phyloP scores from a whole-genome alignment of 2,113 vertebrate species.

The Nesoenas mayeri region DNA sequence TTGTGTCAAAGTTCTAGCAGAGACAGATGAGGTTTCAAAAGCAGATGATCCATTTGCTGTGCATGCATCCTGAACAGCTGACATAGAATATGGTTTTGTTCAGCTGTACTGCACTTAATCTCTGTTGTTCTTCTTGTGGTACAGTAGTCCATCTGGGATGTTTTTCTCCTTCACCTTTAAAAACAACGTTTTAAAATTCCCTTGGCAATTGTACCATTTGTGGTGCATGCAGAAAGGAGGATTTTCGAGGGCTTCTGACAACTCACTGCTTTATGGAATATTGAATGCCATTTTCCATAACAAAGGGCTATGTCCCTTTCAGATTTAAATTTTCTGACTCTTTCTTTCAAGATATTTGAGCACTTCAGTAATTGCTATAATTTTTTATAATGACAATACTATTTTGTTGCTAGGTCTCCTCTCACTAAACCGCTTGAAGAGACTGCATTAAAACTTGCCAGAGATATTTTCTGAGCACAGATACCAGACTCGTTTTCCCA shows the following conservation, averaged over 20 bases:
- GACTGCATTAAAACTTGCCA: not conserved
- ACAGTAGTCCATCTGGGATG: fast-evolving
- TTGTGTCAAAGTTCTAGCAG: not conserved
- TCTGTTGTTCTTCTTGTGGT: not conserved
- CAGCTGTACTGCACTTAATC: not conserved
- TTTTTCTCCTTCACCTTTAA: not conserved
- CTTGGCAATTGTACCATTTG: not conserved
- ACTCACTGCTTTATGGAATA: not conserved
- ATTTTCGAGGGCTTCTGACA: not conserved
- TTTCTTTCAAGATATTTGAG: not conserved
- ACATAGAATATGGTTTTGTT: not conserved
- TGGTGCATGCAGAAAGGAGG: not conserved
- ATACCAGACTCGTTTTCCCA: not conserved
- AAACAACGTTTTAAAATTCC: not conserved
- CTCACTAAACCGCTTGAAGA: not conserved
- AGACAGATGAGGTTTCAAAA: not conserved
- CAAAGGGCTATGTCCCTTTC: not conserved
- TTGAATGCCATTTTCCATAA: not conserved
- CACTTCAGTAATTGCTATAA: not conserved
- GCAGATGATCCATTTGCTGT: not conserved
- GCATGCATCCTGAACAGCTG: not conserved
- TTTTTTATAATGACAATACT: not conserved
- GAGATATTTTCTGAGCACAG: not conserved
- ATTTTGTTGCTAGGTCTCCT: not conserved
- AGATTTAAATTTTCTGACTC: not conserved